Conservation (phyloP, 2,888 invertebrate genomes). For the Caenorhabditis imperialis region DNA sequence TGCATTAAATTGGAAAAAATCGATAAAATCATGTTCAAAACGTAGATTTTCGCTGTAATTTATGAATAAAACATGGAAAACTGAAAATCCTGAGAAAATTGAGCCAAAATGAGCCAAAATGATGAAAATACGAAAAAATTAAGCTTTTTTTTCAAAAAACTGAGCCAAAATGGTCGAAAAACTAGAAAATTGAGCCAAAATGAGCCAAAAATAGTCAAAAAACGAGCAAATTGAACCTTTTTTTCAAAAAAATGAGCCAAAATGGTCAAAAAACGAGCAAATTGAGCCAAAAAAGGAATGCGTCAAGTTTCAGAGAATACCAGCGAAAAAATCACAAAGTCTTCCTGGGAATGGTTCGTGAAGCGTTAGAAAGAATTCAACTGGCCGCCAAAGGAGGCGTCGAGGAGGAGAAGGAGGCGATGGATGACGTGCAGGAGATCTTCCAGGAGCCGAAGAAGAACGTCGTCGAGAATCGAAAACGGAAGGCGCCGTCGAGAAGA, state of each 20-base stretch:
- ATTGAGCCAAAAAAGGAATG: background rate
- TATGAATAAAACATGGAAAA: no score
- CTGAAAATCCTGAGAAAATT: no score
- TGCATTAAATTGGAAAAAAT: no score
- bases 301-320: constrained; percentile 69
- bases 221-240: background rate
- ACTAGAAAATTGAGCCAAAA: background rate
- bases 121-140: no score
- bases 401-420: constrained; percentile 35
- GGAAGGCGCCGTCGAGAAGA: constrained; percentile 44
- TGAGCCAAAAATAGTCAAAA: background rate
- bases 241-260: background rate
- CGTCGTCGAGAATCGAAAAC: constrained; percentile 24
- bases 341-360: constrained; percentile 58
- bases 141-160: background rate
- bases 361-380: constrained; percentile 48
- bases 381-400: constrained; percentile 18
- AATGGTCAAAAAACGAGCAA: background rate
- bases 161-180: background rate
- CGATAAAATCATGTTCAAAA: no score
- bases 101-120: no score
- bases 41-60: no score
- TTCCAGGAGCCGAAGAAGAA: constrained; percentile 7
- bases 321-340: constrained; percentile 59
- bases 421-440: constrained; percentile 51